Conservation (phyloP, 2,888 invertebrate species). For the Apeira syringaria region DNA sequence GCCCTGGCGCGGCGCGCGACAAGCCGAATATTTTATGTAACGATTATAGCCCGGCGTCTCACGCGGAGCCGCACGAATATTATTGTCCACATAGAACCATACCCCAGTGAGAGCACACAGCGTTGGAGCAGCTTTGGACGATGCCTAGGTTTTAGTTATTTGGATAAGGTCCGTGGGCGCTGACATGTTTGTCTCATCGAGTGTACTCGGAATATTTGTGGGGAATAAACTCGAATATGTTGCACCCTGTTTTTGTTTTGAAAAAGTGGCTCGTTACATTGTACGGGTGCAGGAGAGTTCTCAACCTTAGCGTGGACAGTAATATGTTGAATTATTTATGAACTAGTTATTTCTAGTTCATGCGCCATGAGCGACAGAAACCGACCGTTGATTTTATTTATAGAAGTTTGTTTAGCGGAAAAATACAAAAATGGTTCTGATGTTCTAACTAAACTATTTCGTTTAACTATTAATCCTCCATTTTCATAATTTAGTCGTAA, state of each 20-base stretch:
- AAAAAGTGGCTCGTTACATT: conserved; percentile 3
- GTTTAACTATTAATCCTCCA: too few relatives aligned
- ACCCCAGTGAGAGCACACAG: background rate
- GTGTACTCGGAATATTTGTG: conserved; percentile 28
- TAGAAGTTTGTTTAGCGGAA: too few relatives aligned
- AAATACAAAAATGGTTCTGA: too few relatives aligned
- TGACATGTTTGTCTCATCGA: conserved; percentile 6
- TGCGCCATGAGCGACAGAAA: too few relatives aligned
- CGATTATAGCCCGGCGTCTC: conserved; percentile 28
- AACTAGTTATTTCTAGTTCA: too few relatives aligned
- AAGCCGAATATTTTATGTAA: conserved; percentile 33
- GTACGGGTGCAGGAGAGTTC: too few relatives aligned
- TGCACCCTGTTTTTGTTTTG: conserved; percentile 16
- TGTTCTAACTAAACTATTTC: too few relatives aligned
- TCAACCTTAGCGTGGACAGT: too few relatives aligned
- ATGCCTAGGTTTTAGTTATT: background rate
- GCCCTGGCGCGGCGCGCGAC: conserved; percentile 23
- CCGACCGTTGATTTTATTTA: too few relatives aligned
- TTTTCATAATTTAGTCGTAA: too few relatives aligned
- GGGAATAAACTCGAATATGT: conserved; percentile 25
- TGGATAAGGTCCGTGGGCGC: background rate
- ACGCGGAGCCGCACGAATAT: conserved; percentile 7
- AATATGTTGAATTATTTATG: too few relatives aligned
- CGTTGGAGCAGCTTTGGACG: background rate
- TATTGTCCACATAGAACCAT: background rate